Evolutionary conservation across 2,888 invertebrate species (phyloP), one percentile per base, ranked within the genome.

Genomic region (Graphium colonna): DNA sequence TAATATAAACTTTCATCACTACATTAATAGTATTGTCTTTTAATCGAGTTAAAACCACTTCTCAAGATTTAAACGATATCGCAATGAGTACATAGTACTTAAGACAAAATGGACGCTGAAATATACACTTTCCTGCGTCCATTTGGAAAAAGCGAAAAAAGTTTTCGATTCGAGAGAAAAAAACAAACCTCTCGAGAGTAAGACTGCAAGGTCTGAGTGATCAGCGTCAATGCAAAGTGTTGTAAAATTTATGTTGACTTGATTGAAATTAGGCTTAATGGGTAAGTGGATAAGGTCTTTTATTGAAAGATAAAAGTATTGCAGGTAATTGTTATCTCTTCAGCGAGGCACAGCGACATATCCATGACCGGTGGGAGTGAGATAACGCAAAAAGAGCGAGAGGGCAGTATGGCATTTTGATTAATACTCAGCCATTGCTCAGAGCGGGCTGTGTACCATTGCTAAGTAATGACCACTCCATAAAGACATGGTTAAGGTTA

Each of bases 401-500:
- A 89, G 70, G 75, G 76, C 72, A 74, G 76, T 79, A 84, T 82
- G 85, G 82, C 90, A 88, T 89, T 90, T 90, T 90, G 90, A 90
- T 90, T 89, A 90, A 90, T 90, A 80, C 71, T 71, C 67, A 78
- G 85, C 80, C 84, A 90, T 90, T 89, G 83, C 89, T 90, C 90
- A 90, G 85, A 82, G 83, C 83, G 83, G 79, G 79, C 86, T 86
- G 83, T 87, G 88, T 87, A 86, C 87, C 89, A 85, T 85, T 85
- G 83, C 88, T 89, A 89, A 89, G 88, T 89, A 89, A 88, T 89
- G 88, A 83, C 88, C 89, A 84, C 83, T 87, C 89, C 88, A 88
- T 88, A 86, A 89, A 87, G 88, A 89, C 88, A 88, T 84, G 89
- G 86, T 87, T 87, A 88, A 88, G 88, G 89, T 88, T 88, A 87